Conservation (phyloP, 2,113 vertebrate genomes). For the Aleadryas rufinucha region DNA sequence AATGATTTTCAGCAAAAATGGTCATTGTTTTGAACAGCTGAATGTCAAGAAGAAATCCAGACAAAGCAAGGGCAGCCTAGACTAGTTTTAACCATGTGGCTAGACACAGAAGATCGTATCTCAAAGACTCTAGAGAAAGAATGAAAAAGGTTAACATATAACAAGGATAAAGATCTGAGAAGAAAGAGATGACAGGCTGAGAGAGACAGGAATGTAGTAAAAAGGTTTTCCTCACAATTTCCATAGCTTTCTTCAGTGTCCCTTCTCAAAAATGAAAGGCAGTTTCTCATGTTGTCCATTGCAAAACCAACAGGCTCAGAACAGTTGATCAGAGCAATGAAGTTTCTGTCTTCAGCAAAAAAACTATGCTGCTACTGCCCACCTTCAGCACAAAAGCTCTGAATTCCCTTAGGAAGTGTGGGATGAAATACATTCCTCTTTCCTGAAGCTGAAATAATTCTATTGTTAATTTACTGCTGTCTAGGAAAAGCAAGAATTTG, state of each 20-base stretch:
- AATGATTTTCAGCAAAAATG: neutral
- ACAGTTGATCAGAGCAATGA: neutral
- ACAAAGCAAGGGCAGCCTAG: neutral
- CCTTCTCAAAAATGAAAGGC: neutral
- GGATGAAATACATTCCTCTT: neutral
- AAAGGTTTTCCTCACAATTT: neutral
- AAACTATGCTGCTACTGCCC: neutral
- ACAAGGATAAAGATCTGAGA: constrained; percentile 26
- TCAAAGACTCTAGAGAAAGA: constrained; percentile 3
- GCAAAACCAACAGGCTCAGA: neutral
- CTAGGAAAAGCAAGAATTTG: neutral
- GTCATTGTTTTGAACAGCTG: neutral
- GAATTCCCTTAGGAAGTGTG: neutral
- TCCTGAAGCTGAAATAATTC: neutral
- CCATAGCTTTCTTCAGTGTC: neutral
- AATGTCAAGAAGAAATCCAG: neutral
- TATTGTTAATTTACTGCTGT: neutral
- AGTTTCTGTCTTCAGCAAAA: neutral
- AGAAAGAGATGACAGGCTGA: constrained; percentile 4
- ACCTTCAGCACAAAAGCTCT: neutral
- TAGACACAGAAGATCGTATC: constrained; percentile 41
- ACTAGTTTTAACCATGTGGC: constrained; percentile 9
- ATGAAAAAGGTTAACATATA: constrained; percentile 46
- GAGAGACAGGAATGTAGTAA: neutral
- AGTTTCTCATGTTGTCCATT: neutral